These are phyloP conservation scores for Diaperis boleti DNA, from an alignment of 2,888 invertebrate genomes.

Conservation along the genomic window DNA sequence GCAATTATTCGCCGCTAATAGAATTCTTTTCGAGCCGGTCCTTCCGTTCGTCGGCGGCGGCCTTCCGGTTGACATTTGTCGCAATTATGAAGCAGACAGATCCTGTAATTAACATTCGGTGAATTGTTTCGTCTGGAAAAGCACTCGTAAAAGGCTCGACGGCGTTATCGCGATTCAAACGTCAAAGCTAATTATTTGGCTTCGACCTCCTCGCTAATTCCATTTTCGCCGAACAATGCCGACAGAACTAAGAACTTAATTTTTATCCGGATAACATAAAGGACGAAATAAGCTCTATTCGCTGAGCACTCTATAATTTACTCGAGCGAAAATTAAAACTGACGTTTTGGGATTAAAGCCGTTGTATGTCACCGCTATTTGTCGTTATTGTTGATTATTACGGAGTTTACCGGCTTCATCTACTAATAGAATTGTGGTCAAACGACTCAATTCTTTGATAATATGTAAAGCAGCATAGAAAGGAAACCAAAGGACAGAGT, in stretches of 20 bases:
- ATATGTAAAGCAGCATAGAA: too few species aligned
- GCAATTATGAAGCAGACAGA: constrained; percentile 43
- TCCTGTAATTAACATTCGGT: constrained; percentile 47
- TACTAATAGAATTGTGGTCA: too few species aligned
- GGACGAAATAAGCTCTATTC: constrained; percentile 33
- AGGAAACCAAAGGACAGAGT: too few species aligned
- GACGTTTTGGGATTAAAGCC: constrained; percentile 25
- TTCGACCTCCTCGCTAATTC: constrained; percentile 43
- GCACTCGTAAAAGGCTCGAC: constrained; percentile 49
- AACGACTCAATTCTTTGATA: too few species aligned
- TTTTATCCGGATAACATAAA: constrained; percentile 35
- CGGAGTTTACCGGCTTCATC: too few species aligned
- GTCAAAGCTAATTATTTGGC: constrained; percentile 50
- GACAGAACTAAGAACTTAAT: constrained; percentile 41
- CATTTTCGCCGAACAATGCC: constrained; percentile 40
- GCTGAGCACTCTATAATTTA: constrained; percentile 32
- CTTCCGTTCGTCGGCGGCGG: constrained; percentile 16
- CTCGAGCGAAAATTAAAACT: constrained; percentile 33
- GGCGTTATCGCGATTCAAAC: constrained; percentile 50
- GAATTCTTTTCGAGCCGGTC: constrained; percentile 12
- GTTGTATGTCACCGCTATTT: too few species aligned
- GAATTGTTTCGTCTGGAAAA: constrained; percentile 49
- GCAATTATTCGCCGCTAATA: constrained; percentile 23
- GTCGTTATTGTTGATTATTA: too few species aligned
- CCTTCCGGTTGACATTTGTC: constrained; percentile 44